Conservation (phyloP, 2,888 invertebrate genomes). For the Tholera decimalis region DNA sequence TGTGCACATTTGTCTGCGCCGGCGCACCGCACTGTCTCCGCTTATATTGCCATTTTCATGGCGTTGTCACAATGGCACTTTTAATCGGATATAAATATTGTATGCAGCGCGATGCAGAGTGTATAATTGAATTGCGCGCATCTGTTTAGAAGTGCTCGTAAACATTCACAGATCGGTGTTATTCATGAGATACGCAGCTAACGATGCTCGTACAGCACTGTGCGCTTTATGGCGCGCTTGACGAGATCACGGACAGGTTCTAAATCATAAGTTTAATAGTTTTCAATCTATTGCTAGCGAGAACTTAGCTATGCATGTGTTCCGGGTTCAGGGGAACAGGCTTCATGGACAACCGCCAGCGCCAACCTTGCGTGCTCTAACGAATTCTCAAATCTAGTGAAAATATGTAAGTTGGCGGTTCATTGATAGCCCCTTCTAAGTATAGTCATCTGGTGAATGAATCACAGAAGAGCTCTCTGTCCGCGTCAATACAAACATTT, state of each 20-base stretch:
- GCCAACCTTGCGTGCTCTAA: background rate
- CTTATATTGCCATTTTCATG: constrained; percentile 61
- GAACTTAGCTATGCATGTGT: constrained; percentile 17
- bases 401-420: background rate
- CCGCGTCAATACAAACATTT: constrained; percentile 23
- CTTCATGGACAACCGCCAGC: no score
- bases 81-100: constrained; percentile 63
- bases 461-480: constrained; percentile 6
- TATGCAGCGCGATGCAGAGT: constrained; percentile 52
- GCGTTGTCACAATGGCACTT: constrained; percentile 46
- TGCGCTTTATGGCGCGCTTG: constrained; percentile 35
- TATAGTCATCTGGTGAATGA: no score
- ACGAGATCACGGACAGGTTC: constrained; percentile 33
- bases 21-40: constrained; percentile 34
- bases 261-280: constrained; percentile 53
- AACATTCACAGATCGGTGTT: constrained; percentile 53
- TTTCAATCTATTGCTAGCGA: constrained; percentile 49
- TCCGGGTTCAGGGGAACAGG: constrained; percentile 41
- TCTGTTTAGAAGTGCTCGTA: constrained; percentile 60
- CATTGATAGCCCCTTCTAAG: no score
- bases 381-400: background rate
- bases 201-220: constrained; percentile 41
- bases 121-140: constrained; percentile 65
- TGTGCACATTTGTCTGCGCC: constrained; percentile 12
- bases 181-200: constrained; percentile 64